phyloP scores from a whole-genome alignment of 1,140 invertebrate genomes.

The Tetramorium parvispinum region DNA sequence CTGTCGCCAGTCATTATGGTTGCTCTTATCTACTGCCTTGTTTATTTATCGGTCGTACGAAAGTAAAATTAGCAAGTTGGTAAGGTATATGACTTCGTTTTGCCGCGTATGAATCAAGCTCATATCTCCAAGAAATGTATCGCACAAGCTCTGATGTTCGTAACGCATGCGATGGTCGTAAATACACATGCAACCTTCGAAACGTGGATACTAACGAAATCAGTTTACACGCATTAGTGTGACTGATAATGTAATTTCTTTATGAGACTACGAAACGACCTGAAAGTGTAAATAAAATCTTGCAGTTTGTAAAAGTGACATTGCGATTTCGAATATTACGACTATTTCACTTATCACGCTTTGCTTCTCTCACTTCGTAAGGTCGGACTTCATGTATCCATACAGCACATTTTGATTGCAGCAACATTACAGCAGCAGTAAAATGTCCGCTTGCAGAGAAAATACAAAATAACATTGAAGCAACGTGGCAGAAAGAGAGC shows the following conservation, averaged over 20 bases:
- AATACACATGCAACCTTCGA: constrained; percentile 58
- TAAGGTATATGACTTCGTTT: constrained; percentile 49
- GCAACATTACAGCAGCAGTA: too few species aligned
- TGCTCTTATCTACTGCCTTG: too few species aligned
- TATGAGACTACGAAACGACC: constrained; percentile 13
- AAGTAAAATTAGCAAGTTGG: constrained; percentile 1
- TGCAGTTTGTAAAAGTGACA: constrained; percentile 35
- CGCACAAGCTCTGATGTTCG: constrained; percentile 10
- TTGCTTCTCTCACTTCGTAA: background rate
- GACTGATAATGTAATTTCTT: constrained; percentile 53
- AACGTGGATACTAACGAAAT: constrained; percentile 48
- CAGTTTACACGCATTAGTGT: constrained; percentile 37
- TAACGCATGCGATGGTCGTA: constrained; percentile 63
- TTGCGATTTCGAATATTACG: constrained; percentile 2
- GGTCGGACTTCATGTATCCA: background rate
- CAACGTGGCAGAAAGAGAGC: background rate
- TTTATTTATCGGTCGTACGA: constrained; percentile 45
- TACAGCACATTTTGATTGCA: too few species aligned
- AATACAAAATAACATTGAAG: too few species aligned
- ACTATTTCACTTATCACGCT: background rate
- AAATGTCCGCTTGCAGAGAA: too few species aligned
- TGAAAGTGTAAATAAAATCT: constrained; percentile 43
- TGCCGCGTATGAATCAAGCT: constrained; percentile 44
- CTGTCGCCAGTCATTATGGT: too few species aligned
- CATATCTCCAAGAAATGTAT: constrained; percentile 52